Percentiles rank a stretch among this genome's conserved stretches.
Evolutionary conservation across 2,113 vertebrate species (phyloP).

Genomic region (Monarcha castaneiventris): DNA sequence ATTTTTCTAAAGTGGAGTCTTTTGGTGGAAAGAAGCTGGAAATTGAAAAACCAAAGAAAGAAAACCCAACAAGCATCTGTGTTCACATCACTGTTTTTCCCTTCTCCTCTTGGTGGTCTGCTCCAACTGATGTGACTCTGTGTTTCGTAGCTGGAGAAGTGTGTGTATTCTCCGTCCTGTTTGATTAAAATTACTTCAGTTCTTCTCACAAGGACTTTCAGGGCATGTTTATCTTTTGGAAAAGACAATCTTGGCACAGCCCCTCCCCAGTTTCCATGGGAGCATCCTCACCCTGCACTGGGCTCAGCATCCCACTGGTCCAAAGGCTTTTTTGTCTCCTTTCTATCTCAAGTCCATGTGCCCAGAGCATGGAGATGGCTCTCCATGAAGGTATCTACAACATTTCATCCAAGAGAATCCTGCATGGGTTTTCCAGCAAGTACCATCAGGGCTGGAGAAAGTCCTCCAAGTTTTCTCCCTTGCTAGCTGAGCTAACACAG

Average conservation of each 20-base stretch:
- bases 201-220: neutral
- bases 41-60: slow-evolving; percentile 20
- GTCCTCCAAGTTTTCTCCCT: neutral
- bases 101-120: neutral
- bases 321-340: neutral
- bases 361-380: neutral
- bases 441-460: neutral
- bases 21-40: neutral
- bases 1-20: neutral
- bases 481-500: neutral
- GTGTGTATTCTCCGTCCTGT: neutral
- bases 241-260: neutral
- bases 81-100: neutral
- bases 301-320: neutral
- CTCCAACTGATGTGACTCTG: neutral
- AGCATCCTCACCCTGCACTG: neutral
- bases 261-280: neutral
- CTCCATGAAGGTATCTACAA: neutral
- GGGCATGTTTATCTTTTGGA: neutral
- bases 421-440: neutral
- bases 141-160: neutral
- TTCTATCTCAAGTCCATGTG: neutral
- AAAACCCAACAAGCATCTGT: neutral
- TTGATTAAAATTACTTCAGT: slow-evolving; percentile 32
- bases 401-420: neutral